Evolutionary conservation across 2,888 invertebrate species (phyloP).

Genomic region (Horisme vitalbata): DNA sequence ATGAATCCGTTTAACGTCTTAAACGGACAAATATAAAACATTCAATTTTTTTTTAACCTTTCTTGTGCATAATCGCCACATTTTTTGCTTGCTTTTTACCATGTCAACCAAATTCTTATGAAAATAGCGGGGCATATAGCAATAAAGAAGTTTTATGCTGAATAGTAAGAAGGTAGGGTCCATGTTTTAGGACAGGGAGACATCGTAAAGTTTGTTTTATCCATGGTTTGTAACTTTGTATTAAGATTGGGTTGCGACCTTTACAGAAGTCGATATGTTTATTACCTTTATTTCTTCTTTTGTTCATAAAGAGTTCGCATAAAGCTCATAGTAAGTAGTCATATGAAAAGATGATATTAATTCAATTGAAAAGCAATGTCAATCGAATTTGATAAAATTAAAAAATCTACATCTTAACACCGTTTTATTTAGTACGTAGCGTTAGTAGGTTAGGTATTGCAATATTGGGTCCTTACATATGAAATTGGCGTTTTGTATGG

Average conservation of each 20-base stretch:
- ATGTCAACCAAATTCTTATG: constrained; percentile 35
- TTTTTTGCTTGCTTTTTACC: neutral
- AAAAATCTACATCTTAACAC: too few relatives aligned
- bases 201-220: constrained; percentile 51
- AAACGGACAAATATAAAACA: too few relatives aligned
- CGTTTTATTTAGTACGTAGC: too few relatives aligned
- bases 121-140: constrained; percentile 33
- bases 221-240: constrained; percentile 33
- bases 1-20: too few relatives aligned
- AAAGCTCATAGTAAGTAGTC: too few relatives aligned
- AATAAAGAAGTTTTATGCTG: constrained; percentile 53
- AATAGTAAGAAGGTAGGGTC: constrained; percentile 46
- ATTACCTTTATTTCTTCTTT: constrained; percentile 29
- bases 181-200: constrained; percentile 40
- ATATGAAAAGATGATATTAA: too few relatives aligned
- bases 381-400: too few relatives aligned
- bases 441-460: too few relatives aligned
- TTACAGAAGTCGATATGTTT: constrained; percentile 32
- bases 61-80: too few relatives aligned
- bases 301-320: neutral
- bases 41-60: too few relatives aligned
- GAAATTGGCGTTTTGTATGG: too few relatives aligned
- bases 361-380: neutral
- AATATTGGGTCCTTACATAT: too few relatives aligned
- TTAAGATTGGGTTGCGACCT: constrained; percentile 39